A percentile compares a stretch with the other conserved stretches of the same genome.
Conservation (phyloP, 1,140 invertebrate genomes). For the Aphaenogaster floridana region DNA sequence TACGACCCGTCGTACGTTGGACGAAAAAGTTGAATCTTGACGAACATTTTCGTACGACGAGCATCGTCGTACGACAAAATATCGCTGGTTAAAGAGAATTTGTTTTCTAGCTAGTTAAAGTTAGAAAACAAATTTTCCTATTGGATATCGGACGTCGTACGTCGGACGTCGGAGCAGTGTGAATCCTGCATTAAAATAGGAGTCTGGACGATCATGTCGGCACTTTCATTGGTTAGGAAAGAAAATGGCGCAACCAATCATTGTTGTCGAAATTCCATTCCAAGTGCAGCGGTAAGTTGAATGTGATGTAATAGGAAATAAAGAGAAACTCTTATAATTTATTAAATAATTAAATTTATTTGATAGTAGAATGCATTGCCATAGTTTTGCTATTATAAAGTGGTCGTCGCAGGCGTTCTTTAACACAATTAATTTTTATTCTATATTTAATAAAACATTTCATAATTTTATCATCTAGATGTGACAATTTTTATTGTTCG, state of each 20-base stretch:
- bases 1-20: no score
- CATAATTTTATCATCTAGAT: not conserved
- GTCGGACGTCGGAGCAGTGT: no score
- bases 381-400: not conserved
- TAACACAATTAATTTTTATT: constrained; percentile 15
- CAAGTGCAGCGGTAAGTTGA: not conserved
- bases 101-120: no score
- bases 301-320: not conserved
- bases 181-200: no score
- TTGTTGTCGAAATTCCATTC: not conserved
- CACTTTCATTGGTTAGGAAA: not conserved
- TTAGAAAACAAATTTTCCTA: no score
- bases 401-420: not conserved
- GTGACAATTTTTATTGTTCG: not conserved
- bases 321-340: not conserved
- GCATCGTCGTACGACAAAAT: no score
- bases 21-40: no score
- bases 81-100: no score
- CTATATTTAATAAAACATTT: constrained; percentile 13
- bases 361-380: not conserved
- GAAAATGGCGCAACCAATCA: not conserved
- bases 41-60: no score
- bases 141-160: no score
- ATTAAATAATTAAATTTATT: constrained; percentile 5
- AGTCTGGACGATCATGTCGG: not conserved